phyloP scores from a whole-genome alignment of 2,888 invertebrate genomes.

The Cephalotes varians region DNA sequence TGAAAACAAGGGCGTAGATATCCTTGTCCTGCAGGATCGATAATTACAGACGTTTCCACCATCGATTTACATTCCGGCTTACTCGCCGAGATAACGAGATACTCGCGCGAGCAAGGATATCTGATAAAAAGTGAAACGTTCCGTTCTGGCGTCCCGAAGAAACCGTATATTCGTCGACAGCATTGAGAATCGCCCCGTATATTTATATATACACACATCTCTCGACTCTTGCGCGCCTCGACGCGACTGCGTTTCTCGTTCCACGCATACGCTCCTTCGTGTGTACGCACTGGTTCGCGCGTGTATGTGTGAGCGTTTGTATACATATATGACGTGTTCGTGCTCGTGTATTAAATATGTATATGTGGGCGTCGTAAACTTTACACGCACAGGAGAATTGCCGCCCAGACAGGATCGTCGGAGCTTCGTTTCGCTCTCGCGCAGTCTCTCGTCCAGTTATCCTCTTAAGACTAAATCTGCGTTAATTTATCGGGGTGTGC shows the following conservation, averaged over 20 bases:
- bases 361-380: conserved; percentile 58
- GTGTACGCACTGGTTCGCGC: conserved; percentile 34
- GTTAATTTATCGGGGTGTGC: conserved; percentile 61
- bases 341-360: conserved; percentile 43
- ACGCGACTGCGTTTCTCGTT: conserved; percentile 40
- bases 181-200: conserved; percentile 33
- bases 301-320: conserved; percentile 37
- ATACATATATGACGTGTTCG: conserved; percentile 33
- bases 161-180: neutral
- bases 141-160: neutral
- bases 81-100: neutral
- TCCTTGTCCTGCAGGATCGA: neutral
- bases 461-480: conserved; percentile 65
- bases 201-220: conserved; percentile 57
- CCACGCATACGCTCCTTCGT: conserved; percentile 35
- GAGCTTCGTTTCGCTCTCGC: conserved; percentile 47
- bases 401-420: conserved; percentile 53
- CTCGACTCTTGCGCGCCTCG: conserved; percentile 35
- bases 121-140: neutral
- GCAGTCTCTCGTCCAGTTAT: conserved; percentile 60
- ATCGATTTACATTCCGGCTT: neutral
- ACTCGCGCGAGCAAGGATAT: neutral
- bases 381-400: conserved; percentile 57
- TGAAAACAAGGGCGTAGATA: neutral
- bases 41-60: conserved; percentile 8